phyloP scores from a whole-genome alignment of 2,888 invertebrate species.

The Esperia sulphurella region DNA sequence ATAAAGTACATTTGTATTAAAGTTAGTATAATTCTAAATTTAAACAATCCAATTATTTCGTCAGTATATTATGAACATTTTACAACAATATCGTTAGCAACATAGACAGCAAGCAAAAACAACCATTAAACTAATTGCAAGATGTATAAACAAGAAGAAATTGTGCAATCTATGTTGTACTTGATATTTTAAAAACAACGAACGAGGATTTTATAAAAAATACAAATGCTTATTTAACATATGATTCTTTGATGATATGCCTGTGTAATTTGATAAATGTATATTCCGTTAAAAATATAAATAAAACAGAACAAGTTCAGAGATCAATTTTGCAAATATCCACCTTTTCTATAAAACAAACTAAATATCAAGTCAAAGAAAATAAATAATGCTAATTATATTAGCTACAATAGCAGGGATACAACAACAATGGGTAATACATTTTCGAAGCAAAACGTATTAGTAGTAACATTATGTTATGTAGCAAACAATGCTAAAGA shows the following conservation, averaged over 20 bases:
- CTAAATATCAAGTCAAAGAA: neutral
- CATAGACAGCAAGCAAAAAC: slow-evolving; percentile 19
- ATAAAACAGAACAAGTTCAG: neutral
- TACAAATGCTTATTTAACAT: slow-evolving; percentile 23
- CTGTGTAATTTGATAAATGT: slow-evolving; percentile 57
- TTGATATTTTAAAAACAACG: neutral
- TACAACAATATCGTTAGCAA: slow-evolving; percentile 64
- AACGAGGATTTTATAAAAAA: neutral
- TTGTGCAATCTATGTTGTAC: neutral
- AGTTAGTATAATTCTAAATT: slow-evolving; percentile 32
- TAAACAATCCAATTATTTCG: slow-evolving; percentile 53
- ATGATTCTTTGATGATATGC: slow-evolving; percentile 58
- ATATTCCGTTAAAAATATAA: slow-evolving; percentile 26
- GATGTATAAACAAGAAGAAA: neutral
- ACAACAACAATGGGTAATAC: neutral
- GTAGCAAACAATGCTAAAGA: slow-evolving; percentile 8
- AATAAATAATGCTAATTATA: neutral
- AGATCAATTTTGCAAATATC: neutral
- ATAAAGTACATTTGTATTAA: slow-evolving; percentile 24
- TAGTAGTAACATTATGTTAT: no score
- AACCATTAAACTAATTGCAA: neutral
- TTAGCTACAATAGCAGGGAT: neutral
- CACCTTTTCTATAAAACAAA: neutral
- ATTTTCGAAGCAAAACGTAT: no score
- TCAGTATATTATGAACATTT: slow-evolving; percentile 68